These are phyloP conservation scores for Deroplatys truncata DNA, from an alignment of 2,888 invertebrate genomes.

Conservation along the genomic window DNA sequence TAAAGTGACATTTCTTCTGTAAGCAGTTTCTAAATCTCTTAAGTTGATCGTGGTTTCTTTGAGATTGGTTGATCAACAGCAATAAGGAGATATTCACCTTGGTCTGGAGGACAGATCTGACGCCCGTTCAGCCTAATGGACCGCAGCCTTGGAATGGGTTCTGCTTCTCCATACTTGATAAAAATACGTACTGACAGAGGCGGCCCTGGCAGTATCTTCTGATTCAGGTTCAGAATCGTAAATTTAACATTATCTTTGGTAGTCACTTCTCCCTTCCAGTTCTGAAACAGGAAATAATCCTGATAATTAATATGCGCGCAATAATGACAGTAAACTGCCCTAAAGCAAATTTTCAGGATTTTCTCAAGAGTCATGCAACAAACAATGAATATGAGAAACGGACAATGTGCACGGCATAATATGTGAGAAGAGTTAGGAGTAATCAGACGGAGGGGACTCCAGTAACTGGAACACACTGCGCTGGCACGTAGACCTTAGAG, in stretches of 20 bases:
- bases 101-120: conserved; percentile 50
- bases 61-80: too few relatives aligned
- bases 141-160: conserved; percentile 46
- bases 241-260: conserved; percentile 56
- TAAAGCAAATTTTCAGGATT: neutral
- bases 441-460: too few relatives aligned
- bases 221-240: conserved; percentile 55
- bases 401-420: too few relatives aligned
- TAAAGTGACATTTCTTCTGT: too few relatives aligned
- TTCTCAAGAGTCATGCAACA: too few relatives aligned
- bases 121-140: conserved; percentile 55
- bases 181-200: conserved; percentile 56
- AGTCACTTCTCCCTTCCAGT: conserved; percentile 57
- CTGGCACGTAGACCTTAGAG: too few relatives aligned
- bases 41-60: too few relatives aligned
- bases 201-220: conserved; percentile 54
- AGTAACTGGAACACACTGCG: too few relatives aligned
- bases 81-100: conserved; percentile 10
- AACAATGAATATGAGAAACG: too few relatives aligned
- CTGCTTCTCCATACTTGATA: conserved; percentile 51
- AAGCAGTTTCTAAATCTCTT: too few relatives aligned
- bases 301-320: neutral
- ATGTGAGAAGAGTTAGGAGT: too few relatives aligned
- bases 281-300: conserved; percentile 42
- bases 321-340: neutral